These are phyloP conservation scores for Nephrotoma flavescens DNA, from an alignment of 2,888 invertebrate species.

Conservation along the genomic window DNA sequence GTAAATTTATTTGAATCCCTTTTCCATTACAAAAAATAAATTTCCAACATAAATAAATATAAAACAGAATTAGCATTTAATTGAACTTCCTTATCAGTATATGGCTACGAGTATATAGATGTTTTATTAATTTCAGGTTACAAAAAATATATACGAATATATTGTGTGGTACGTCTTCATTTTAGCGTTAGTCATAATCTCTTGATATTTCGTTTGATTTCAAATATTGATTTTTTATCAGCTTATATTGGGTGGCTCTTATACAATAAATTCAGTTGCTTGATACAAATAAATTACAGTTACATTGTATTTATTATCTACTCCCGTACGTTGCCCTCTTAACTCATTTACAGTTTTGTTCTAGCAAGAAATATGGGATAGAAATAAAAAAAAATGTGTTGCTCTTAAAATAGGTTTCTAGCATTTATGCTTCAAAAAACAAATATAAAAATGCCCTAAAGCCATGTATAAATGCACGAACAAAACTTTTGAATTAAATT, in stretches of 20 bases:
- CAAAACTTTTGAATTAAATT: too few relatives aligned
- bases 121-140: not conserved
- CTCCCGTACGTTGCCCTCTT: too few relatives aligned
- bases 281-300: too few relatives aligned
- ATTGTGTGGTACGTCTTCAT: not conserved
- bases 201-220: not conserved
- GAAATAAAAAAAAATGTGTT: too few relatives aligned
- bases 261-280: too few relatives aligned
- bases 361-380: too few relatives aligned
- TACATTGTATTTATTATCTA: too few relatives aligned
- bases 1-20: not conserved
- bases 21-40: not conserved
- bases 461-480: too few relatives aligned
- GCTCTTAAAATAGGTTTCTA: too few relatives aligned
- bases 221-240: not conserved
- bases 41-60: not conserved
- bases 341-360: too few relatives aligned
- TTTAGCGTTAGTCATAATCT: not conserved
- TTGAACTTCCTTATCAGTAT: not conserved
- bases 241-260: not conserved
- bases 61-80: not conserved
- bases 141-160: not conserved
- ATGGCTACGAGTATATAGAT: not conserved
- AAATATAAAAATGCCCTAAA: too few relatives aligned
- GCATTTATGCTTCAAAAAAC: too few relatives aligned